A percentile compares a stretch with the other conserved stretches of the same genome.
These are phyloP conservation scores for Brachyopa scutellaris DNA, from an alignment of 2,888 invertebrate species.

Conservation along the genomic window DNA sequence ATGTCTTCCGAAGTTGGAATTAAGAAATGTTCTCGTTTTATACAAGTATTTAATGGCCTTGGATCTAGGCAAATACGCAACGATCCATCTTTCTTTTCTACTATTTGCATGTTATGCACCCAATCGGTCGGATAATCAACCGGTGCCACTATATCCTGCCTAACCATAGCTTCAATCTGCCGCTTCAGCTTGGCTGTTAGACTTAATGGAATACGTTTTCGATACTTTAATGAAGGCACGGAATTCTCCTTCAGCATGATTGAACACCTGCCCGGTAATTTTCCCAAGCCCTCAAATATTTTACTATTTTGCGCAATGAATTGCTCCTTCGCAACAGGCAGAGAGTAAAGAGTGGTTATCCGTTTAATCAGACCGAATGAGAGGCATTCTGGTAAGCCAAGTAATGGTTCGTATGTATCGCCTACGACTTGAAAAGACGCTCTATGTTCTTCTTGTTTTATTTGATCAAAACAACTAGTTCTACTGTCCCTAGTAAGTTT, in stretches of 20 bases:
- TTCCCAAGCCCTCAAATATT: background rate
- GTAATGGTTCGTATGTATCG: background rate
- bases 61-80: conserved; percentile 71
- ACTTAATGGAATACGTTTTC: too few relatives aligned
- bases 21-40: too few relatives aligned
- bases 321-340: background rate
- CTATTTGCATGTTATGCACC: conserved; percentile 50
- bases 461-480: background rate
- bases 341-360: too few relatives aligned
- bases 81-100: conserved; percentile 3
- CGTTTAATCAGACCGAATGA: background rate
- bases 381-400: background rate
- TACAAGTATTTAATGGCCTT: conserved; percentile 73
- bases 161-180: conserved; percentile 27
- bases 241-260: too few relatives aligned
- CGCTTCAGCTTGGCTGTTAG: background rate
- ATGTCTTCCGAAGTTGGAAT: conserved; percentile 75
- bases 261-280: too few relatives aligned
- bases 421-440: background rate
- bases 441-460: background rate
- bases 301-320: background rate
- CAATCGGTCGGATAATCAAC: conserved; percentile 57
- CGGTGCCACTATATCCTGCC: conserved; percentile 32
- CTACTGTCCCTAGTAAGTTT: background rate
- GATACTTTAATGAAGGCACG: too few relatives aligned